A percentile compares a stretch with the other conserved stretches of the same genome.
Evolutionary conservation across 2,888 invertebrate species (phyloP).

Genomic region (Macropis europaea): DNA sequence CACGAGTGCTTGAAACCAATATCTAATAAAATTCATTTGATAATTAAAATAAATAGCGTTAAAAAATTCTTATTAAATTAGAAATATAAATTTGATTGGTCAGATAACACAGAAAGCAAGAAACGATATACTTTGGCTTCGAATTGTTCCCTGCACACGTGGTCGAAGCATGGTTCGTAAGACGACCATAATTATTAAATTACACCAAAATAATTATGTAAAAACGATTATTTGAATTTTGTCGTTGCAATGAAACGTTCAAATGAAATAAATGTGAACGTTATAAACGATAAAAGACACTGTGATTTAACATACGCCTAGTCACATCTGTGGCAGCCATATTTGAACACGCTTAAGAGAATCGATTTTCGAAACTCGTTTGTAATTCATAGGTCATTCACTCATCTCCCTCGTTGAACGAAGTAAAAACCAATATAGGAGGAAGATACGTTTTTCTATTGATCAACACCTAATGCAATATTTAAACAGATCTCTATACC

Average conservation of each 20-base stretch:
- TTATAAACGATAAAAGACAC: neutral
- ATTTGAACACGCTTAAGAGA: slow-evolving; percentile 28
- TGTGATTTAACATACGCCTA: neutral
- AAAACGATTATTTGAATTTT: neutral
- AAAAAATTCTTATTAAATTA: neutral
- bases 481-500: neutral
- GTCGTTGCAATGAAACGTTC: neutral
- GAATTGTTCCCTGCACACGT: slow-evolving; percentile 13
- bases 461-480: neutral
- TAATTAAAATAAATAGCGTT: neutral
- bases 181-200: neutral
- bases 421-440: neutral
- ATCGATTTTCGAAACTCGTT: slow-evolving; percentile 7
- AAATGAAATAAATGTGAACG: neutral
- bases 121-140: neutral
- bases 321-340: slow-evolving; percentile 28
- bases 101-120: neutral
- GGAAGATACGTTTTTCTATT: neutral
- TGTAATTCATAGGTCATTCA: neutral
- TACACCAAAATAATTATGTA: neutral
- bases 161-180: neutral
- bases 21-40: neutral
- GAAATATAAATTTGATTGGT: neutral
- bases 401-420: neutral
- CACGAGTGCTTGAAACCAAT: neutral